Conservation (phyloP, 2,113 vertebrate species). For the Aix galericulata region DNA sequence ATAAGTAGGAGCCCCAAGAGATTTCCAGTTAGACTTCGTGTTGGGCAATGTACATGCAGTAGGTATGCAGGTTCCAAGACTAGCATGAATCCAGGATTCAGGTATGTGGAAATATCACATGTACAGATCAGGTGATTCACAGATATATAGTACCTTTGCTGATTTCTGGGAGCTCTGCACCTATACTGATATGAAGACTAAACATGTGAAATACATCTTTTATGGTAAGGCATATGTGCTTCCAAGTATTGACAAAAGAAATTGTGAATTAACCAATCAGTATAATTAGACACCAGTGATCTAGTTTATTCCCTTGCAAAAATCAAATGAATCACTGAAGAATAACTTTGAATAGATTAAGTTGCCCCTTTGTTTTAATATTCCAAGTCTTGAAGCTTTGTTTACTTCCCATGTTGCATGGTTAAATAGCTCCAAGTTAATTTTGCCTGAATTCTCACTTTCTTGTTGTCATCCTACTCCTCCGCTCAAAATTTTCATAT, state of each 20-base stretch:
- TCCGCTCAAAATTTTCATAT: neutral
- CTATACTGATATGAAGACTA: neutral
- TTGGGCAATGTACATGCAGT: rapidly evolving
- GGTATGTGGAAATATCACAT: neutral
- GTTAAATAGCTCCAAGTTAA: neutral
- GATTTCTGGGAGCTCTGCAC: neutral
- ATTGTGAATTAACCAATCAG: neutral
- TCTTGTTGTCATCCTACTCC: neutral
- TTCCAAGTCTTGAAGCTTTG: neutral
- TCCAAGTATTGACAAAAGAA: neutral
- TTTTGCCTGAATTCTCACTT: neutral
- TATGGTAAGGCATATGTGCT: neutral
- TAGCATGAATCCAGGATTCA: neutral
- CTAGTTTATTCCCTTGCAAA: neutral
- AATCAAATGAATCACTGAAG: neutral
- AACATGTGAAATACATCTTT: neutral
- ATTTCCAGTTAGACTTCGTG: neutral
- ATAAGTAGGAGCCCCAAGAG: neutral
- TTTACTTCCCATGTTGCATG: neutral
- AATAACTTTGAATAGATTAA: neutral
- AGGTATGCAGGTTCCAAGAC: neutral
- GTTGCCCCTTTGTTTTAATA: neutral
- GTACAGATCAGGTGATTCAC: neutral
- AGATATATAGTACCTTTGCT: neutral
- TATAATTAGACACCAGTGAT: neutral